Evolutionary conservation across 2,113 vertebrate species (phyloP), one percentile per base, ranked within the genome.

Genomic region (Bettongia penicillata): DNA sequence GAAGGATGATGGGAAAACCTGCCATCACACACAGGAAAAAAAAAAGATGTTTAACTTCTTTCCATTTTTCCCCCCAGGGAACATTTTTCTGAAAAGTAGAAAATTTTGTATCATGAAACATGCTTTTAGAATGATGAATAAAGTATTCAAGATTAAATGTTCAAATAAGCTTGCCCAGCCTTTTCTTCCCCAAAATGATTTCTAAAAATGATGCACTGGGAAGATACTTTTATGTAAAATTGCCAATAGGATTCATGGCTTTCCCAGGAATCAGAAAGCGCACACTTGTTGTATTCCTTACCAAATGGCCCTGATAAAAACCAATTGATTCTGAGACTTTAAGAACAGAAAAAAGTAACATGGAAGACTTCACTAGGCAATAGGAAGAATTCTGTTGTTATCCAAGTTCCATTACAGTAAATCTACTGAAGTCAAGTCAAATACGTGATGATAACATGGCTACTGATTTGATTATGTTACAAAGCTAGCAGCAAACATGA

Each of bases 101-200:
- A 53, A 37, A 47, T 91, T 47, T 53, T 91, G n/a, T 37, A 51
- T 53, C 53, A 53, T 25, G 12, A 94, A 95, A 91, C 3, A 77
- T 92, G n/a, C 94, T 97, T 77, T 94, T 49, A 94, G 68, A 95
- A 49, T 89, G 23, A 37, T 93, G 61, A 92, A 95, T 96, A 53
- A 5, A 90, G 9, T 92, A 91, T 94, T 95, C 31, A 94, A 43
- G 93, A 95, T 94, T 96, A 52, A 53, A 90, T 57, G 1, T 93
- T 92, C 53, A 26, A 57, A 92, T 89, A 91, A 93, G 25, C 24
- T 9, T 53, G 53, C 43, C 16, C 94, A 31, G 55, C 23, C 96
- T 94, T 94, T 93, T 91, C 57, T 93, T 95, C 43, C 84, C 90
- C 16, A 31, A 93, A 92, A 89, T 93, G 57, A 91, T 95, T 92